A percentile compares a stretch with the other conserved stretches of the same genome.
Conservation (phyloP, 2,797 vertebrate species). For the Eleutherodactylus coqui region DNA sequence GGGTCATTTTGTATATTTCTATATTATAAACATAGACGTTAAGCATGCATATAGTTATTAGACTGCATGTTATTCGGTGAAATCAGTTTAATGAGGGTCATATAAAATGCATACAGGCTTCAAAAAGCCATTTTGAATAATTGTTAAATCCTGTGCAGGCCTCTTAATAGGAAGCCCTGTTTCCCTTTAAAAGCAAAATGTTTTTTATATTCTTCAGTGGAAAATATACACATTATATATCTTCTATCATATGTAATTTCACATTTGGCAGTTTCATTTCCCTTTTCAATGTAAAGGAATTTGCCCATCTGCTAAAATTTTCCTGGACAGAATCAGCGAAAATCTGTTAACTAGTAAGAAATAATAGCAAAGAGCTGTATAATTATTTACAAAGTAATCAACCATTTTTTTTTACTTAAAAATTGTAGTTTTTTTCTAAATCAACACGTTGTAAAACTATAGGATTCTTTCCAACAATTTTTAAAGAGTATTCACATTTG, state of each 20-base stretch:
- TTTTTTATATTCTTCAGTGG: slow-evolving; percentile 39
- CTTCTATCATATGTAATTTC: slow-evolving; percentile 54
- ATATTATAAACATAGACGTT: neutral
- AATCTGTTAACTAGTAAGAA: slow-evolving; percentile 15
- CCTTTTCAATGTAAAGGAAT: slow-evolving; percentile 43
- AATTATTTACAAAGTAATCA: neutral
- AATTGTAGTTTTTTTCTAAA: no score
- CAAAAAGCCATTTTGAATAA: slow-evolving; percentile 57
- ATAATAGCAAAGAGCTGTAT: neutral
- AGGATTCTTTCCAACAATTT: no score
- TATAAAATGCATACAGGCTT: slow-evolving; percentile 54
- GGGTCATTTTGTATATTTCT: slow-evolving; percentile 2
- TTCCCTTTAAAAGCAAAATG: slow-evolving; percentile 60
- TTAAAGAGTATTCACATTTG: no score
- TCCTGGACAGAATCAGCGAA: slow-evolving; percentile 18
- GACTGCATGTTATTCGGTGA: neutral
- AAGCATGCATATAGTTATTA: slow-evolving; percentile 24
- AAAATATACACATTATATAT: slow-evolving; percentile 61
- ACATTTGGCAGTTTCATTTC: slow-evolving; percentile 59
- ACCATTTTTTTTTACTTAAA: no score
- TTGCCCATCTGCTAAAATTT: slow-evolving; percentile 53
- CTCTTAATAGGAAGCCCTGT: slow-evolving; percentile 58
- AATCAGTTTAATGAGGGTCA: slow-evolving; percentile 54
- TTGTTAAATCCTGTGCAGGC: slow-evolving; percentile 61
- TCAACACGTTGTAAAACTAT: no score